These are phyloP conservation scores for Cyaniris semiargus DNA, from an alignment of 2,888 invertebrate genomes.

Conservation along the genomic window DNA sequence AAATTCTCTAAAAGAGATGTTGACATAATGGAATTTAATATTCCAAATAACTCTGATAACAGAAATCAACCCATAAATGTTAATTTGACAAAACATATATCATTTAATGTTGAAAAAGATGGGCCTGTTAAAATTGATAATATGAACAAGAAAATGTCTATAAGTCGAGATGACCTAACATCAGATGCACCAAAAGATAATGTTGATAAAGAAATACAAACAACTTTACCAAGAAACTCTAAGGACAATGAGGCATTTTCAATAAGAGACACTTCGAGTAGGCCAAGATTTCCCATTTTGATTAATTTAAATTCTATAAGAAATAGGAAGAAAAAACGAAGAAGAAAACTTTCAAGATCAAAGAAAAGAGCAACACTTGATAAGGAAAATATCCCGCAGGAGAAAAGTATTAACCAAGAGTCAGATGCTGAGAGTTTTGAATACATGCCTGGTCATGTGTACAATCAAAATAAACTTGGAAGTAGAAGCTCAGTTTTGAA, in stretches of 20 bases:
- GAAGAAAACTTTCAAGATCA: constrained; percentile 50
- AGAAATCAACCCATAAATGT: constrained; percentile 64
- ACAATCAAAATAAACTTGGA: constrained; percentile 73
- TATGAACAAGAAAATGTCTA: constrained; percentile 53
- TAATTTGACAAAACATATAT: constrained; percentile 72
- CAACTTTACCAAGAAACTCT: constrained; percentile 52
- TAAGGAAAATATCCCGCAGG: constrained; percentile 52
- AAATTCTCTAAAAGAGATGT: constrained; percentile 66
- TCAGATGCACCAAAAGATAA: constrained; percentile 47
- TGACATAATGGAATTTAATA: constrained; percentile 64
- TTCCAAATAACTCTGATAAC: constrained; percentile 54
- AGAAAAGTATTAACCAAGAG: constrained; percentile 64
- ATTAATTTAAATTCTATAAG: constrained; percentile 64
- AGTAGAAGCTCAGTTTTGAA: constrained; percentile 49
- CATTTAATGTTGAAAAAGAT: constrained; percentile 70
- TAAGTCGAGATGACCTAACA: constrained; percentile 57
- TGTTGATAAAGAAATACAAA: constrained; percentile 69
- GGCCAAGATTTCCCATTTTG: constrained; percentile 58
- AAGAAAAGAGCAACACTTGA: constrained; percentile 48
- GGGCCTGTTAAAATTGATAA: constrained; percentile 61
- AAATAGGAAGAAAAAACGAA: constrained; percentile 53
- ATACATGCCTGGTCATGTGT: constrained; percentile 81
- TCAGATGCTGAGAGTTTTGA: constrained; percentile 85
- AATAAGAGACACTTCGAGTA: constrained; percentile 36
- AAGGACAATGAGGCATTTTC: constrained; percentile 38